Conservation (phyloP, 2,888 invertebrate genomes). For the Aphrophora alni region DNA sequence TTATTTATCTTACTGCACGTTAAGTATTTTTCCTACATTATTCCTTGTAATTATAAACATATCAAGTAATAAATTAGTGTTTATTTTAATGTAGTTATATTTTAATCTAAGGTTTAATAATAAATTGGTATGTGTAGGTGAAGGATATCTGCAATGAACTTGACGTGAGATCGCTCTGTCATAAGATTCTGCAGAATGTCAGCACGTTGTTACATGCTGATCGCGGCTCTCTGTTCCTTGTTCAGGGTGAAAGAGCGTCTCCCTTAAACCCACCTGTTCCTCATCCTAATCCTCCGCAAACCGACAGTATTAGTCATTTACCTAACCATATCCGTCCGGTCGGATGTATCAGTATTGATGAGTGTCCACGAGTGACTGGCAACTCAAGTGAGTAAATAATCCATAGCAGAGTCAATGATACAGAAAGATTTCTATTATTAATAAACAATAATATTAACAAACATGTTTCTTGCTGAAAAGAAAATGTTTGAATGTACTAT, state of each 20-base stretch:
- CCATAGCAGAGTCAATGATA: no score
- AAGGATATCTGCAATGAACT: constrained; percentile 97
- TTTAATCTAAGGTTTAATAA: not conserved
- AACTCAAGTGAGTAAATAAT: not conserved
- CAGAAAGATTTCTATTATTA: no score
- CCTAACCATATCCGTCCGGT: constrained; percentile 41
- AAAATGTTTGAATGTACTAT: no score
- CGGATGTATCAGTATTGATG: constrained; percentile 45
- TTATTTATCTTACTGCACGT: no score
- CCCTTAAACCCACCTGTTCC: constrained; percentile 4
- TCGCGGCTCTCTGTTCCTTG: constrained; percentile 90
- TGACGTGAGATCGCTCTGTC: constrained; percentile 90
- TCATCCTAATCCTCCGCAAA: constrained; percentile 12
- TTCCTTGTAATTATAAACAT: no score
- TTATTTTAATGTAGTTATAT: not conserved
- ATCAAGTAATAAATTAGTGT: no score
- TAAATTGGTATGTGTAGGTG: constrained; percentile 66
- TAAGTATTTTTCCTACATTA: no score
- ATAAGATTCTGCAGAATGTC: constrained; percentile 95
- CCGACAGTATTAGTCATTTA: constrained; percentile 33
- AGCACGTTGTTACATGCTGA: constrained; percentile 91
- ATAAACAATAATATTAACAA: no score
- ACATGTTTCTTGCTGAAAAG: no score
- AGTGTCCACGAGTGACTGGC: not conserved
- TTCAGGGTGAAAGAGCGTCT: constrained; percentile 67